phyloP scores from a whole-genome alignment of 2,113 vertebrate genomes.

The Semnornis frantzii region DNA sequence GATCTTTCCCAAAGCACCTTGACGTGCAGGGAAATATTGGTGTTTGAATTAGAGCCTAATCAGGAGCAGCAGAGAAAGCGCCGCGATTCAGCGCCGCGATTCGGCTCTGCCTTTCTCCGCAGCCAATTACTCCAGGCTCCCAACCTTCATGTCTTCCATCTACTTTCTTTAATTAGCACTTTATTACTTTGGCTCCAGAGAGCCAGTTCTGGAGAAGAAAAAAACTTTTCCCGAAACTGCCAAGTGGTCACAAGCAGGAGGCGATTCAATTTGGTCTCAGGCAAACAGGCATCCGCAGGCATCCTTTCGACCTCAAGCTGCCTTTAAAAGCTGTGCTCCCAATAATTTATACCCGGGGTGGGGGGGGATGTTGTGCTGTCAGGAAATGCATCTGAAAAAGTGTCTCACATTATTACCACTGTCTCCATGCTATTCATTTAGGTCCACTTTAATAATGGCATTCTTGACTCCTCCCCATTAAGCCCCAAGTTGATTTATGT shows the following conservation, averaged over 20 bases:
- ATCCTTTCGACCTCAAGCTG: slow-evolving; percentile 61
- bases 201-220: slow-evolving; percentile 65
- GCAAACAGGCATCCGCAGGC: slow-evolving; percentile 64
- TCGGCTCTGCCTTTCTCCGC: slow-evolving; percentile 86
- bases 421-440: slow-evolving; percentile 55
- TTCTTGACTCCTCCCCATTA: slow-evolving; percentile 63
- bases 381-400: slow-evolving; percentile 49
- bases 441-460: slow-evolving; percentile 61
- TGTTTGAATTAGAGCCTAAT: slow-evolving; percentile 89
- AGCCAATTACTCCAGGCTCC: slow-evolving; percentile 89
- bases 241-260: slow-evolving; percentile 78
- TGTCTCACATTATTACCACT: slow-evolving; percentile 34
- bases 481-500: slow-evolving; percentile 48
- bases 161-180: slow-evolving; percentile 89
- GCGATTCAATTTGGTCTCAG: slow-evolving; percentile 76
- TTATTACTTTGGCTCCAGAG: slow-evolving; percentile 85
- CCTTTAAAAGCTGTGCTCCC: slow-evolving; percentile 62
- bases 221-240: slow-evolving; percentile 68
- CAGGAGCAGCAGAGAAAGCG: slow-evolving; percentile 77
- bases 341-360: slow-evolving; percentile 53
- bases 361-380: slow-evolving; percentile 7
- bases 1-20: slow-evolving; percentile 72
- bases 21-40: slow-evolving; percentile 82
- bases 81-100: slow-evolving; percentile 76
- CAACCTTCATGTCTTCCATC: slow-evolving; percentile 86